A percentile compares a stretch with the other conserved stretches of the same genome.
phyloP scores from a whole-genome alignment of 2,113 vertebrate genomes.

The Antigone vipio region DNA sequence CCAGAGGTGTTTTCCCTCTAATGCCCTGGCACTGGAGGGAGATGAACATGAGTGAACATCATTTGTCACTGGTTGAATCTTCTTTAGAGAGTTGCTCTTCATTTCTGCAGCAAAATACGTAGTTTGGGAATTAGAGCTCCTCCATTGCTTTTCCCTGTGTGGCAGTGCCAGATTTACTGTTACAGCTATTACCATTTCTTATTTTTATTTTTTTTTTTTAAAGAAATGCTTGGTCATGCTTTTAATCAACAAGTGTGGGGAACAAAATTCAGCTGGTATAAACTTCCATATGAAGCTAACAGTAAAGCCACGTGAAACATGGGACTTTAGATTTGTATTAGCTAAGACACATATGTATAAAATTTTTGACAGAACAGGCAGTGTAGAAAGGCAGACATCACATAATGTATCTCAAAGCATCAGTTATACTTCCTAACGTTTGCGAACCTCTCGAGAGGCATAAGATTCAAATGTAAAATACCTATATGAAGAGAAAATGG shows the following conservation, averaged over 20 bases:
- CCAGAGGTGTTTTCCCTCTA: neutral
- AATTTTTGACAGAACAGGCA: neutral
- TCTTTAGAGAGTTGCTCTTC: neutral
- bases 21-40: too few relatives aligned
- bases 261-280: neutral
- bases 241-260: neutral
- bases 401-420: neutral
- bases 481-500: neutral
- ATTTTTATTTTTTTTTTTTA: neutral
- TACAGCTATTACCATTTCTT: too few relatives aligned
- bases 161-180: neutral
- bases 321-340: neutral
- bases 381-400: neutral
- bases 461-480: neutral
- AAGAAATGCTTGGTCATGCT: neutral
- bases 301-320: neutral
- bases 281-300: neutral
- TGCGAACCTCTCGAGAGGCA: neutral
- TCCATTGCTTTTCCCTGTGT: neutral
- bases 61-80: neutral
- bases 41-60: neutral
- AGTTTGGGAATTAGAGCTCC: neutral
- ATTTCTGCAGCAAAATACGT: neutral
- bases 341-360: neutral
- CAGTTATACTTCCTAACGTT: neutral